A percentile compares a stretch with the other conserved stretches of the same genome.
Evolutionary conservation across 2,797 vertebrate genomes (phyloP).

Genomic region (Sebastes miniatus): DNA sequence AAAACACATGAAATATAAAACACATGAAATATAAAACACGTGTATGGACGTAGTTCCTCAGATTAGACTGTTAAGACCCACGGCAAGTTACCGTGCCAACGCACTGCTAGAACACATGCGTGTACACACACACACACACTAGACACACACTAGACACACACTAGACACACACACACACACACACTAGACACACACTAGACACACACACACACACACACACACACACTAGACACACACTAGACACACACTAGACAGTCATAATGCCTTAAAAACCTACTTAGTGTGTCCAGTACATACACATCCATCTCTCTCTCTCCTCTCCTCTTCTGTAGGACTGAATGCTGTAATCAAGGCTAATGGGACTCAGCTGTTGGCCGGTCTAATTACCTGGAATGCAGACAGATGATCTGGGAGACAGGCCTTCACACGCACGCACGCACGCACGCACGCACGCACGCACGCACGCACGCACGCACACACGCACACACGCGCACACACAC

Average conservation of each 20-base stretch:
- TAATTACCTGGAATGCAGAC: slow-evolving; percentile 84
- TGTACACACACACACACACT: no score
- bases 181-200: not conserved
- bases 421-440: slow-evolving; percentile 8
- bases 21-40: not conserved
- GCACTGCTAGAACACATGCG: not conserved
- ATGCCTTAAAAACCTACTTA: slow-evolving; percentile 18
- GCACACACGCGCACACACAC: not conserved
- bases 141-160: no score
- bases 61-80: not conserved
- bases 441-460: no score
- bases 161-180: not conserved
- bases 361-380: slow-evolving; percentile 80
- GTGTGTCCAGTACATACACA: not conserved
- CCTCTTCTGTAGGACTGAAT: slow-evolving; percentile 58
- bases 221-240: no score
- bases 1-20: no score
- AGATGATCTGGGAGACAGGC: slow-evolving; percentile 63
- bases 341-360: slow-evolving; percentile 81
- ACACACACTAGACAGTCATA: not conserved
- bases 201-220: not conserved
- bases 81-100: not conserved
- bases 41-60: not conserved
- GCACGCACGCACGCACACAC: not conserved
- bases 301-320: not conserved